Evolutionary conservation across 2,113 vertebrate species (phyloP).

Genomic region (Ictidomys tridecemlineatus): DNA sequence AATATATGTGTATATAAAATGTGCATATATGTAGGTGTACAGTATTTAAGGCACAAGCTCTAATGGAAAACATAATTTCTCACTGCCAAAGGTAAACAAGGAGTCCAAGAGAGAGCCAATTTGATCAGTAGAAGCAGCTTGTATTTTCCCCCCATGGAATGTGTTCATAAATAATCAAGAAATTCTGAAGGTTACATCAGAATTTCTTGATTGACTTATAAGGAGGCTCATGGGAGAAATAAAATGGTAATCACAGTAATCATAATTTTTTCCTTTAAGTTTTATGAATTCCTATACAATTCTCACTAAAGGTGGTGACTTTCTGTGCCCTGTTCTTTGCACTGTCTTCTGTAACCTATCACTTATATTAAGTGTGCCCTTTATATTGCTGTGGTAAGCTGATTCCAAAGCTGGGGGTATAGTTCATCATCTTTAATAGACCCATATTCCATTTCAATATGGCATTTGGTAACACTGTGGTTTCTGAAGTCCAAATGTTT

Average conservation of each 20-base stretch:
- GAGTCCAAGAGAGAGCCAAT: background rate
- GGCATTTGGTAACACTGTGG: conserved; percentile 29
- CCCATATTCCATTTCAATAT: conserved; percentile 1
- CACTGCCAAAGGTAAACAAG: background rate
- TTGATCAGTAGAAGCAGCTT: background rate
- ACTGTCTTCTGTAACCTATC: background rate
- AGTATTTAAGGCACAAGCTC: conserved; percentile 40
- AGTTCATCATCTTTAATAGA: conserved; percentile 52
- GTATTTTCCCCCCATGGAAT: background rate
- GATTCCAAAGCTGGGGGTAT: conserved; percentile 13
- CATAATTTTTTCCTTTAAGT: background rate
- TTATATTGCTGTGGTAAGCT: background rate
- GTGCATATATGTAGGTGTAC: background rate
- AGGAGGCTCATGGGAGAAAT: background rate
- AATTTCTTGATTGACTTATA: conserved; percentile 40
- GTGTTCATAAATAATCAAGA: conserved; percentile 7
- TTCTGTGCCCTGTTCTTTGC: background rate
- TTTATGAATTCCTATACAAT: conserved; percentile 12
- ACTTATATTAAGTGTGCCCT: conserved; percentile 29
- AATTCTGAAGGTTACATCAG: conserved; percentile 17
- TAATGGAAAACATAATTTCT: conserved; percentile 49
- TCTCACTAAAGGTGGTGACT: conserved; percentile 26
- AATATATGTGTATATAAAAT: background rate
- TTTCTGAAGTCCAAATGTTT: conserved; percentile 63
- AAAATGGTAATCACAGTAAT: conserved; percentile 39